Conservation (phyloP, 2,113 vertebrate genomes). For the Bothrops jararaca region DNA sequence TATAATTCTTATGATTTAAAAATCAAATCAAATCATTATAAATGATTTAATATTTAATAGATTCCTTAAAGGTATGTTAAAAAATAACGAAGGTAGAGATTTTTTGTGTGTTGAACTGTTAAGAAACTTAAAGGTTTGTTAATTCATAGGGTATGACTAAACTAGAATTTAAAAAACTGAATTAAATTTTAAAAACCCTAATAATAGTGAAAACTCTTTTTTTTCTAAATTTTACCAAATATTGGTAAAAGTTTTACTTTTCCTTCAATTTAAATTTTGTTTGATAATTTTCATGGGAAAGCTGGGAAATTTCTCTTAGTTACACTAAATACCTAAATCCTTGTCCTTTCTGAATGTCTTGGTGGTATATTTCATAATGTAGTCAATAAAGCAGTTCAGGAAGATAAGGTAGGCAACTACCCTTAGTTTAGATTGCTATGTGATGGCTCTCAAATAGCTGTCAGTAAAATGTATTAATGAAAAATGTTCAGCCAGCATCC, state of each 20-base stretch:
- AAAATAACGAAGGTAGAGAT: neutral
- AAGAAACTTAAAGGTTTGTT: neutral
- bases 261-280: neutral
- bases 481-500: neutral
- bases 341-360: neutral
- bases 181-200: neutral
- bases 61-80: neutral
- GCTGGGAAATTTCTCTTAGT: neutral
- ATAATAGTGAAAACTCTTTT: neutral
- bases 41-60: neutral
- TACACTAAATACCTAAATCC: neutral
- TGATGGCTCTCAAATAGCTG: neutral
- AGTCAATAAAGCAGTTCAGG: neutral
- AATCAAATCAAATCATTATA: neutral
- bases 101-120: neutral
- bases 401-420: neutral
- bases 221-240: neutral
- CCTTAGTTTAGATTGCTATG: neutral
- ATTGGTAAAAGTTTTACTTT: neutral
- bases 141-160: neutral
- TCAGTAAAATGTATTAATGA: neutral
- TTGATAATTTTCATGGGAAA: neutral
- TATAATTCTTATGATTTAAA: neutral
- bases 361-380: neutral
- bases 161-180: neutral